Evolutionary conservation across 2,888 invertebrate species (phyloP), one percentile per base, ranked within the genome.

Genomic region (Ophion ellenae): DNA sequence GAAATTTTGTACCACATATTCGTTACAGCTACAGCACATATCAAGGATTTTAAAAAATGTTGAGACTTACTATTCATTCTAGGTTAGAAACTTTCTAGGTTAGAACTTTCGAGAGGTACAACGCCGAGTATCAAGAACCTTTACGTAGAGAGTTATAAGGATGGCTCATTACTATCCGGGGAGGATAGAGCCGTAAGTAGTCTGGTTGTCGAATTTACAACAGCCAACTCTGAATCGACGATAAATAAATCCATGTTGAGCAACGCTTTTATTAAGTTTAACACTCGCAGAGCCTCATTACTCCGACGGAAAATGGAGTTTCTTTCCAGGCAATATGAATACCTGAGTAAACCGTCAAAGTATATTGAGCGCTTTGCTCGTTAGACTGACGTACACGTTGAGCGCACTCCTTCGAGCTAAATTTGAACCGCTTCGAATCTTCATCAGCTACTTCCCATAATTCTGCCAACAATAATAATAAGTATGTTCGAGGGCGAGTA

Each of bases 151-250:
- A 69, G 10, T 2, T 32, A 24, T 24, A 69, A 20, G 45, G 45
- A 17, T 67, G 20, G 24, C n/a, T 66, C 24, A 20, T 24, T n/a
- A 67, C 45, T 20, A 47, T 47, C 47, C 11, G 47, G 6, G 47
- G 14, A 10, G 17, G 45, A 20, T 20, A 2, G 7, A 67, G 45
- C 11, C 45, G 20, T n/a, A 67, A 45, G 67, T 45, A 45, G 67
- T 69, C 69, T 14, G 14, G 24, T 47, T 28, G 6, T 24, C 28
- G 24, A 70, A 47, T 47, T 17, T 28, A 24, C 24, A 11, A 40
- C 69, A 47, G 4, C 57, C 28, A 66, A 76, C 63, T 81, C 69
- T 47, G 32, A 9, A 82, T 82, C 71, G 63, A 28, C 53, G 57
- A 64, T 77, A 77, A n/a, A 64, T 77, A 77, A n/a, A 76, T 63